phyloP scores from a whole-genome alignment of 2,113 vertebrate genomes.

The Spea multiplicata region DNA sequence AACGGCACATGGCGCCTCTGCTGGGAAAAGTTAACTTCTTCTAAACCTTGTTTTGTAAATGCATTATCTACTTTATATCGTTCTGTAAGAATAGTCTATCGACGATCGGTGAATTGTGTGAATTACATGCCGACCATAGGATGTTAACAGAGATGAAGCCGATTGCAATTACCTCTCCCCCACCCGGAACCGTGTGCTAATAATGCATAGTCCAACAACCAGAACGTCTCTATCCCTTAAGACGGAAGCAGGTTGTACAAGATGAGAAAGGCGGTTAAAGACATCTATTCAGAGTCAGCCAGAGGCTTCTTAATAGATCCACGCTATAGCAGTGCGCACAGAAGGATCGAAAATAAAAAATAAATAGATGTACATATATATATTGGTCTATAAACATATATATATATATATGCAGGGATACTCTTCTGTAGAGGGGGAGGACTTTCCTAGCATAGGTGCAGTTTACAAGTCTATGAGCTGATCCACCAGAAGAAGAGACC shows the following conservation, averaged over 20 bases:
- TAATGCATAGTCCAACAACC: conserved; percentile 13
- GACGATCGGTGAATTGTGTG: too few species aligned
- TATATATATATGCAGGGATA: conserved; percentile 57
- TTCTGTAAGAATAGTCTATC: too few species aligned
- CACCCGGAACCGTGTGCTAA: conserved; percentile 2
- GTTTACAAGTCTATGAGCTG: conserved; percentile 99
- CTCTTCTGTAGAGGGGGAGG: conserved; percentile 64
- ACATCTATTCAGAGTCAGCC: conserved; percentile 44
- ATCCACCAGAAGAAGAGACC: conserved; percentile 99
- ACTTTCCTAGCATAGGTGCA: conserved; percentile 71
- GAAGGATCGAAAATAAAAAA: conserved; percentile 40
- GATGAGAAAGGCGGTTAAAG: conserved; percentile 26
- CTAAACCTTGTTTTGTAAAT: too few species aligned
- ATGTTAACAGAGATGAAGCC: neutral
- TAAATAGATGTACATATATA: conserved; percentile 37
- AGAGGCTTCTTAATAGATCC: conserved; percentile 42
- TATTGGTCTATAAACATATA: conserved; percentile 32
- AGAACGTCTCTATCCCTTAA: conserved; percentile 8
- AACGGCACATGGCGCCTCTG: too few species aligned
- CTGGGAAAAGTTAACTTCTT: too few species aligned
- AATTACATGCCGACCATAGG: too few species aligned
- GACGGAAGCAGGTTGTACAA: conserved; percentile 34
- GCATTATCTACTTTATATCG: too few species aligned
- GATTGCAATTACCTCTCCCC: neutral
- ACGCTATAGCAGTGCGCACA: conserved; percentile 40